Evolutionary conservation across 2,797 vertebrate species (phyloP).

Genomic region (Morelia viridis): DNA sequence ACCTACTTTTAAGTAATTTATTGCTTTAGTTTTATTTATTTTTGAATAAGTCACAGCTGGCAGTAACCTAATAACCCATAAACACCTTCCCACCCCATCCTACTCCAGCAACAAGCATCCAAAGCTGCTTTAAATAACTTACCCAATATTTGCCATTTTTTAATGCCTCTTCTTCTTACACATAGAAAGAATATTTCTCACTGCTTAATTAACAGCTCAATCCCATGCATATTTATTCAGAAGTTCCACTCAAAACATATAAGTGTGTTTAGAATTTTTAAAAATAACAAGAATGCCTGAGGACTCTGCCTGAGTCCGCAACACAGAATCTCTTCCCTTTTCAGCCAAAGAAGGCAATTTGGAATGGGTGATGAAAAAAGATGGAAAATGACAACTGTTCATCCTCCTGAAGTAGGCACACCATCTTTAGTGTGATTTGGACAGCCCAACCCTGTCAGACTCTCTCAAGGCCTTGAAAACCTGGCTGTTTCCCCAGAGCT

Average conservation of each 20-base stretch:
- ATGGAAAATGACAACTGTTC: background rate
- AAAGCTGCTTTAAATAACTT: background rate
- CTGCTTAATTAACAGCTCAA: conserved; percentile 38
- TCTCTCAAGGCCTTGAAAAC: background rate
- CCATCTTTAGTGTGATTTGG: background rate
- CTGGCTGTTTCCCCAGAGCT: too few relatives aligned
- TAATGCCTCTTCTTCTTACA: conserved; percentile 2
- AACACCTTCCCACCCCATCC: conserved; percentile 28
- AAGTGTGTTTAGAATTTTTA: conserved; percentile 33
- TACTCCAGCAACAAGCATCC: conserved; percentile 16
- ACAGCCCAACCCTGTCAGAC: background rate
- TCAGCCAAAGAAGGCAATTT: conserved; percentile 32
- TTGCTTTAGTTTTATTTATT: conserved; percentile 60
- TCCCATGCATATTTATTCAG: background rate
- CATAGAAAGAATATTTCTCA: conserved; percentile 42
- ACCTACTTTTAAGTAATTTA: conserved; percentile 46
- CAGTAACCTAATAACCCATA: conserved; percentile 47
- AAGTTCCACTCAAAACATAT: background rate
- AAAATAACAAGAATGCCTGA: conserved; percentile 36
- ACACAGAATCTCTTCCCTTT: conserved; percentile 37
- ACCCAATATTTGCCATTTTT: conserved; percentile 32
- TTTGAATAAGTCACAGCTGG: conserved; percentile 58
- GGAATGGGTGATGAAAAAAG: conserved; percentile 24
- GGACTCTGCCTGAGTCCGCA: conserved; percentile 41
- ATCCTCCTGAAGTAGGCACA: background rate